Evolutionary conservation across 2,797 vertebrate genomes (phyloP).

Genomic region (Hephaestus fuliginosus): DNA sequence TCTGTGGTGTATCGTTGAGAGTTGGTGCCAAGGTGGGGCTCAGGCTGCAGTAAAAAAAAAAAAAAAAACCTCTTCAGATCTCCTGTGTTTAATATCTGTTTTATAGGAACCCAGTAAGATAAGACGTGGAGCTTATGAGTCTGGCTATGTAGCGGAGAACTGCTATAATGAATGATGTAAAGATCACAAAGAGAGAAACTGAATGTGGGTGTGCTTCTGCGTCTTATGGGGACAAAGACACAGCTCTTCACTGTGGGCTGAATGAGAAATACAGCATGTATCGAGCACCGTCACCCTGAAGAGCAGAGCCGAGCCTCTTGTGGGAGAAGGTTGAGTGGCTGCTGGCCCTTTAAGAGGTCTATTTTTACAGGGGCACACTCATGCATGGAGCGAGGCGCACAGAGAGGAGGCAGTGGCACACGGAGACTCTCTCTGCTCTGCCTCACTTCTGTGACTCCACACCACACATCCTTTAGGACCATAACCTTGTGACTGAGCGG

Average conservation of each 20-base stretch:
- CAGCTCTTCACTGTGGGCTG: conserved; percentile 34
- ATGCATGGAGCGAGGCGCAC: conserved; percentile 81
- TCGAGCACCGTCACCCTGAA: conserved; percentile 68
- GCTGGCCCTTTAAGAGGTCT: conserved; percentile 87
- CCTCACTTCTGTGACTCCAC: conserved; percentile 75
- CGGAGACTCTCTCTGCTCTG: conserved; percentile 68
- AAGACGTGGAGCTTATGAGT: conserved; percentile 15
- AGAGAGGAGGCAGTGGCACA: conserved; percentile 77
- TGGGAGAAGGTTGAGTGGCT: conserved; percentile 76
- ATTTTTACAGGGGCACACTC: conserved; percentile 87
- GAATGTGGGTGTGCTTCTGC: conserved; percentile 10
- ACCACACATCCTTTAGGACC: conserved; percentile 67
- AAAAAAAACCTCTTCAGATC: neutral
- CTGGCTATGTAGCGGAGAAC: conserved; percentile 3
- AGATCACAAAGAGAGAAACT: conserved; percentile 27
- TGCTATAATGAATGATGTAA: conserved; percentile 49
- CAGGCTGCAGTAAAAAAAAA: conserved; percentile 27
- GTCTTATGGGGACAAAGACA: conserved; percentile 25
- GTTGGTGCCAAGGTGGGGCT: conserved; percentile 16
- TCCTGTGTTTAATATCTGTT: conserved; percentile 23
- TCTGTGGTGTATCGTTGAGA: conserved; percentile 2
- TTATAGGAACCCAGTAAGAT: conserved; percentile 9
- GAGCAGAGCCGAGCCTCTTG: conserved; percentile 75
- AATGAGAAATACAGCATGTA: conserved; percentile 58
- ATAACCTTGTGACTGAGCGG: conserved; percentile 38